phyloP scores from a whole-genome alignment of 2,888 invertebrate species.

The Ecdyonurus torrentis region DNA sequence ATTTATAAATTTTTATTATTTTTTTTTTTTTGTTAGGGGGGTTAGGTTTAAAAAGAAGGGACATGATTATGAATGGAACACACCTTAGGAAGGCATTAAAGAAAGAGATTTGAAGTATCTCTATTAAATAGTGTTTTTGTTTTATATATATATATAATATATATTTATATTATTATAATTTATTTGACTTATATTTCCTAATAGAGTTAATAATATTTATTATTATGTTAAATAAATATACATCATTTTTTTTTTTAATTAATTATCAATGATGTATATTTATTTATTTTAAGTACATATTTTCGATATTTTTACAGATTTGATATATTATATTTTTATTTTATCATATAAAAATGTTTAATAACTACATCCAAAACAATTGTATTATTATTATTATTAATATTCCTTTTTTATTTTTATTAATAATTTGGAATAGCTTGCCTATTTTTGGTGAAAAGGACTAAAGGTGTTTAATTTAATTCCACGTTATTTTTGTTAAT shows the following conservation, averaged over 20 bases:
- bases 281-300: not conserved
- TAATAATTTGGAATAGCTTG: not conserved
- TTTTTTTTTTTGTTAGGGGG: too few relatives aligned
- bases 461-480: too few relatives aligned
- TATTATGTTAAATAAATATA: not conserved
- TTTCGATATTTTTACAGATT: not conserved
- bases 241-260: not conserved
- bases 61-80: not conserved
- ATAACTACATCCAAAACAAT: not conserved
- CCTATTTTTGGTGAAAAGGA: not conserved
- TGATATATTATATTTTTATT: not conserved
- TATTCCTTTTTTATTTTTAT: not conserved
- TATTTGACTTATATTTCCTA: too few relatives aligned
- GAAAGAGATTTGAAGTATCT: not conserved
- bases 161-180: too few relatives aligned
- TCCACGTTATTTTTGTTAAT: too few relatives aligned
- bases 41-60: too few relatives aligned
- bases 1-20: not conserved
- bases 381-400: not conserved
- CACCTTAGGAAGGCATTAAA: conserved; percentile 1
- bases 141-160: too few relatives aligned
- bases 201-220: too few relatives aligned
- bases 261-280: not conserved
- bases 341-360: not conserved
- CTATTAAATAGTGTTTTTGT: not conserved